Evolutionary conservation across 1,140 invertebrate species (phyloP).

Genomic region (Drosophila yakuba): DNA sequence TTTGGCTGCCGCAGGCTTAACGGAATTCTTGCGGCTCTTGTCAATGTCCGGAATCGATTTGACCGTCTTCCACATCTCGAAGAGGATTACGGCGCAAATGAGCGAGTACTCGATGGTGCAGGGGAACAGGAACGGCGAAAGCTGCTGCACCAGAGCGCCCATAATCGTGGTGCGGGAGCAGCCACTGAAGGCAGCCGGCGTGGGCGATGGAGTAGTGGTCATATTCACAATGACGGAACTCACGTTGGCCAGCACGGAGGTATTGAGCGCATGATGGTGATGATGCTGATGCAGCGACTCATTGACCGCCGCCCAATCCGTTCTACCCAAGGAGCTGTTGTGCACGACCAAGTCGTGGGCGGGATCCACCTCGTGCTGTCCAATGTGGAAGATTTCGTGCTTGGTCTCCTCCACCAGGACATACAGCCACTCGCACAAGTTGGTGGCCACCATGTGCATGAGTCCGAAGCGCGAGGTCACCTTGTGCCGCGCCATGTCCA

Average conservation of each 20-base stretch:
- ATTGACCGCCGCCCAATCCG: conserved; percentile 66
- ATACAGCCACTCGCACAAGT: conserved; percentile 96
- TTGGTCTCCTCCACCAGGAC: conserved; percentile 93
- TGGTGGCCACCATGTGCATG: conserved; percentile 97
- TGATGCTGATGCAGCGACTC: conserved; percentile 47
- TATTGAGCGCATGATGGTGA: conserved; percentile 10
- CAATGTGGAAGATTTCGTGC: conserved; percentile 89
- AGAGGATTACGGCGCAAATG: conserved; percentile 93
- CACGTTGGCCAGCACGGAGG: conserved; percentile 42
- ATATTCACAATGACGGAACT: conserved; percentile 39
- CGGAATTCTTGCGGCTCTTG: conserved; percentile 71
- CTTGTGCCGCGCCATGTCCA: conserved; percentile 95
- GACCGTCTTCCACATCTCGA: conserved; percentile 93
- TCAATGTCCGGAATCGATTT: conserved; percentile 82
- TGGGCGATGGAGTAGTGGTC: conserved; percentile 27
- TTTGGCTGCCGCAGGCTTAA: conserved; percentile 80
- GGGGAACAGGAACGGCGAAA: conserved; percentile 94
- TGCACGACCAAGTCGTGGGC: conserved; percentile 47
- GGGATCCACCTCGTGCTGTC: conserved; percentile 57
- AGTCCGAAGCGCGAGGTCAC: conserved; percentile 94
- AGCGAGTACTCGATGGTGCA: conserved; percentile 95
- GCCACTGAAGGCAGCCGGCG: conserved; percentile 44
- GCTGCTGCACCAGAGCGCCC: conserved; percentile 91
- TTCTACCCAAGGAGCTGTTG: conserved; percentile 12
- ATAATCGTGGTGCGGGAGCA: conserved; percentile 87